Conservation (phyloP, 2,797 vertebrate genomes). For the Delichon dasypus region DNA sequence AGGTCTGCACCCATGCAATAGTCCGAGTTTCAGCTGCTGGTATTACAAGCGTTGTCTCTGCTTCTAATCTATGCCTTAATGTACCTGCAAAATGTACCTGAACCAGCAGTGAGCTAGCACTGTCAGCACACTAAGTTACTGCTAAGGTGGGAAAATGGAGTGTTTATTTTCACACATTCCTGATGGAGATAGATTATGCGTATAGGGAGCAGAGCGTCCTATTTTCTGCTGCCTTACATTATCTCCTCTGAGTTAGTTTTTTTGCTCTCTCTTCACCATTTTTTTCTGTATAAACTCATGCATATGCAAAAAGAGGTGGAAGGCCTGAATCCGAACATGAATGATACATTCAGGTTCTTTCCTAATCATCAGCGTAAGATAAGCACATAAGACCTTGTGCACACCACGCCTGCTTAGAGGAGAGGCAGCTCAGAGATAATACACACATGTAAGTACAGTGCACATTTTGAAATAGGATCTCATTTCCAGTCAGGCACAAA, state of each 20-base stretch:
- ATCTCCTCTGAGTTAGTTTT: not conserved
- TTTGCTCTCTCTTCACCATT: not conserved
- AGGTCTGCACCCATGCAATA: not conserved
- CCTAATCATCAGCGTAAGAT: not conserved
- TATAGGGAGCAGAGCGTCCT: not conserved
- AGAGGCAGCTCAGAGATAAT: not conserved
- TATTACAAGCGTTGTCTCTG: not conserved
- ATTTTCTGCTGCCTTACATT: not conserved
- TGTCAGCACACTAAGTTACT: not conserved
- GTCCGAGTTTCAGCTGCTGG: not conserved
- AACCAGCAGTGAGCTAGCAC: not conserved
- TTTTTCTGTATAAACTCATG: conserved; percentile 11
- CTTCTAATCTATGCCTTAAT: conserved; percentile 47
- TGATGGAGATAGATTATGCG: conserved; percentile 38
- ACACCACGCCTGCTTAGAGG: not conserved
- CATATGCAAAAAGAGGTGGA: not conserved
- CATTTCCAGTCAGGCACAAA: not conserved
- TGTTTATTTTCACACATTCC: conserved; percentile 7
- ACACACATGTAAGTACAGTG: not conserved
- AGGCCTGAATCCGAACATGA: not conserved
- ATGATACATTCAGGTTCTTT: not conserved
- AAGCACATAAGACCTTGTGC: not conserved
- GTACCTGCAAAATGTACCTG: conserved; percentile 21
- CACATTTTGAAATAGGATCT: not conserved
- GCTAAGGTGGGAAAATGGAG: not conserved